Evolutionary conservation across 53 echinoderm and acorn worm genomes (phyloP), one percentile per base, ranked within the genome.

Genomic region (Luidia sarsii): DNA sequence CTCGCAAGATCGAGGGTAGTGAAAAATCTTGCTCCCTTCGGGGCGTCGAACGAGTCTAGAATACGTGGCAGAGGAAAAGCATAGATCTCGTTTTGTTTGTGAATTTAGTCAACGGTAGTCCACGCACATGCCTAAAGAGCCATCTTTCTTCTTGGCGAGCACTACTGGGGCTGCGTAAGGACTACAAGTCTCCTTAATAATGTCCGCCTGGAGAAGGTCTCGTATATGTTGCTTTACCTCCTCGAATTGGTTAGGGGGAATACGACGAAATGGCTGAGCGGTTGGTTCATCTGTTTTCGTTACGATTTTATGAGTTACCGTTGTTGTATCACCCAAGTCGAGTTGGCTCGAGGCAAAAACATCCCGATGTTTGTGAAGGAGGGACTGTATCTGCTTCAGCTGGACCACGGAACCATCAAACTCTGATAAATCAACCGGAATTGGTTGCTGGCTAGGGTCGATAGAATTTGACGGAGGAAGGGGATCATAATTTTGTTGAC

Each of bases 241-340:
- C 32, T 85, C 85, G 34, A 81, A 72, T 56, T 87, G 87, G 18
- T 81, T 27, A 18, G 81, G 87, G 7, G 71, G 81, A 27, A 87
- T 87, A 0, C 72, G 36, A 6, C 72, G 65, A 16, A 63, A 87
- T 0, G 87, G 49, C 49, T 71, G 81, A 45, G 41, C 21, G 41
- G 43, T 77, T n/a, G n/a, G n/a, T n/a, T n/a, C n/a, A n/a, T 53
- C 53, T 3, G 53, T n/a, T 8, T 6, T 53, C 5, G 53, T 53
- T 9, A 53, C 22, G 53, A 53, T 53, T 3, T 16, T 6, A 19
- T 53, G 53, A 19, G 53, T 53, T 53, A 53, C 53, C 18, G 53
- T 53, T 6, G 53, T 53, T 16, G 53, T 53, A 19, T 63, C 63
- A 2, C 63, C 63, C 33, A 63, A 34, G 16, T 63, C 33, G 3